Evolutionary conservation across 2,888 invertebrate genomes (phyloP), one percentile per base, ranked within the genome.

Genomic region (Sialis lutaria): DNA sequence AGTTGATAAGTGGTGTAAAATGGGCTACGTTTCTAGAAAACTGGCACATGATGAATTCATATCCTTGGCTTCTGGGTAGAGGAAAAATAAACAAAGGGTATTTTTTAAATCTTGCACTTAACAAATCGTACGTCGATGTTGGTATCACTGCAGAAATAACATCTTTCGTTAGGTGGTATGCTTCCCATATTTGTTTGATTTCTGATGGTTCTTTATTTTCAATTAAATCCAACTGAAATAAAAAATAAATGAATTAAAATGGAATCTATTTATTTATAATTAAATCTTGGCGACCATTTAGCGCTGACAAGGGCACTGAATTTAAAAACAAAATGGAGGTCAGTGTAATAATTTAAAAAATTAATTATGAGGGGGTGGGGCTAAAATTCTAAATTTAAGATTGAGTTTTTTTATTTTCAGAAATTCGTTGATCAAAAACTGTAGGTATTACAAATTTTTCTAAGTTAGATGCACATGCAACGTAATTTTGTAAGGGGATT

Each of bases 31-130:
- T 77, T 3, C 74, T 75, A 39, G 73, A 67, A 60, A 78, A 82
- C 60, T 90, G 89, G 45, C 77, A 69, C 69, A 90, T 70, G 46
- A 90, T 76, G 61, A 90, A 90, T 64, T 91, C 90, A 58, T 86
- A 91, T 8, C 90, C 90, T 55, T 84, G 77, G 13, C 78, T 74
- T 45, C 88, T 72, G 0, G 90, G 90, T 51, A 91, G 60, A 0
- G 90, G 85, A 52, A 90, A 73, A 48, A 91, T 56, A 62, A 91
- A 91, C 32, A 79, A 74, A 0, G 83, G 77, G 61, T 73, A 75
- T 48, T 70, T 59, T 51, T 69, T 67, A 51, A 79, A 75, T 33
- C 71, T 72, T 33, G 68, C 59, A 51, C 71, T 68, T 50, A 88
- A 68, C 47, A 63, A 68, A 1, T 73, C 65, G 58, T 74, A 88